Evolutionary conservation across 1,140 invertebrate species (phyloP), one percentile per base, ranked within the genome.

Genomic region (Drosophila elegans): DNA sequence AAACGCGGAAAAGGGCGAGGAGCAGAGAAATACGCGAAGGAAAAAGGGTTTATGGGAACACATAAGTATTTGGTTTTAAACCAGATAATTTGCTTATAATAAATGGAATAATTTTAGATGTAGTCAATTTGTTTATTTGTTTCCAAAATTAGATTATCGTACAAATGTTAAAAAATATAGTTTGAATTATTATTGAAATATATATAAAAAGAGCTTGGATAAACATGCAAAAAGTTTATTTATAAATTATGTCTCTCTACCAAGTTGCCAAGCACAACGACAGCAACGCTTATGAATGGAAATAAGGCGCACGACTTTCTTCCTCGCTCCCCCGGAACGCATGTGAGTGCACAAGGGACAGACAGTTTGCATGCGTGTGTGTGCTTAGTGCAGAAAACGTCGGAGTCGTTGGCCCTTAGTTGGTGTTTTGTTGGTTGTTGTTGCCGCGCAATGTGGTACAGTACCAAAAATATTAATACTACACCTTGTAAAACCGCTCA

Each of bases 381-480:
- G 41, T 29, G 44, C 32, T 48, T 49, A 46, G 55, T 57, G 74
- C 46, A 75, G 61, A 60, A 68, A 67, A 67, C 41, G 54, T 52
- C 46, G 72, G 74, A 78, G 83, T 89, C 84, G 83, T 89, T 89
- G 79, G 82, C 82, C 83, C 79, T 80, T 83, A 79, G 81, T 74
- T 86, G 83, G 74, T 44, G 78, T 56, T 73, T 32, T 32, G 4
- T 32, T 32, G 29, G 76, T 59, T 78, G 80, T 78, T 71, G 57
- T 63, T 59, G 82, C 74, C 69, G 69, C 74, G 60, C 86, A 88
- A 74, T 88, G 63, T 86, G 83, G 83, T 86, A 86, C 83, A 86
- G 83, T 86, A 83, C 83, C 83, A 88, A 86, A 86, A 86, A 21
- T 21, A 21, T 21, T 21, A 83, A 83, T 86, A 86, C 79, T 86